Conservation (phyloP, 2,113 vertebrate genomes). For the Corvus cornix region DNA sequence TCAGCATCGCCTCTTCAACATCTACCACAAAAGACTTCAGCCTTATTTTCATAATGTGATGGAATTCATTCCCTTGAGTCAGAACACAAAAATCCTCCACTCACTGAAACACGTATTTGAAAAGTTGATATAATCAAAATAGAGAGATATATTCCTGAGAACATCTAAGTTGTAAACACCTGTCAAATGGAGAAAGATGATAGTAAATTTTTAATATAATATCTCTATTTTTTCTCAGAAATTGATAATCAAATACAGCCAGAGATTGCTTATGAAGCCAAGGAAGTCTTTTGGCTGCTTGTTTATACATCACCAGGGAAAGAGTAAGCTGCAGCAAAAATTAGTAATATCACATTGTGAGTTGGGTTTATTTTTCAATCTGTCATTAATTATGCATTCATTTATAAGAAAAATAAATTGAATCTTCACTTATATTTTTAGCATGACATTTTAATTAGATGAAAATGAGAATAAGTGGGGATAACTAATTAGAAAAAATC, state of each 20-base stretch:
- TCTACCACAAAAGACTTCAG: neutral
- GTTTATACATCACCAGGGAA: neutral
- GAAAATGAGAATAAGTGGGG: constrained; percentile 29
- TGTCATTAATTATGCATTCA: constrained; percentile 18
- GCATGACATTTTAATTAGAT: constrained; percentile 14
- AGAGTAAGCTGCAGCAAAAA: neutral
- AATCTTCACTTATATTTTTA: constrained; percentile 34
- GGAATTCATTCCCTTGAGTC: neutral
- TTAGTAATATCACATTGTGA: neutral
- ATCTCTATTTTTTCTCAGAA: neutral
- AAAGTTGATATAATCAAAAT: neutral
- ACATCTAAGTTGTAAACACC: neutral
- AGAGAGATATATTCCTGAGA: neutral
- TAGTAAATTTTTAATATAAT: neutral
- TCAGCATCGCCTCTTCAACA: neutral
- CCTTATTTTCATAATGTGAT: neutral
- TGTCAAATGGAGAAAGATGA: neutral
- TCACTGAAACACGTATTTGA: neutral
- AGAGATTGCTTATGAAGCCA: neutral
- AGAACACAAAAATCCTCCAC: neutral
- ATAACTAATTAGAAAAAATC: constrained; percentile 28
- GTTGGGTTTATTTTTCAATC: neutral
- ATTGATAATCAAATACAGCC: neutral
- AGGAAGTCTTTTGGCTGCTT: neutral
- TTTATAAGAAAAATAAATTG: constrained; percentile 5